phyloP scores from a whole-genome alignment of 2,888 invertebrate genomes.

The Silvanus unidentatus region DNA sequence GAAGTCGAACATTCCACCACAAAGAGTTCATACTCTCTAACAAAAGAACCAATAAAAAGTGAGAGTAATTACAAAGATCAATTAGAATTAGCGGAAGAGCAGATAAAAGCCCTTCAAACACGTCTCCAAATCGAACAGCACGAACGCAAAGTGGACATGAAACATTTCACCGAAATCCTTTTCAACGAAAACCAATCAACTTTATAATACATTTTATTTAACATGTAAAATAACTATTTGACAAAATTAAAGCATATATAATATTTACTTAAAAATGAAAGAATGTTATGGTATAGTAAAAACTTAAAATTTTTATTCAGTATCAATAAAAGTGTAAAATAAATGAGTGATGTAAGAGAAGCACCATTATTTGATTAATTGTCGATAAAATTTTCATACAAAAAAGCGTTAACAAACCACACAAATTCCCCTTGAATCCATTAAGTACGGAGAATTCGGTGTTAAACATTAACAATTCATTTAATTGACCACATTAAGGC shows the following conservation, averaged over 20 bases:
- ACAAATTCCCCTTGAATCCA: no score
- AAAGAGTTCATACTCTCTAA: slow-evolving; percentile 21
- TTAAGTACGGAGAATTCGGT: no score
- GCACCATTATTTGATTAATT: no score
- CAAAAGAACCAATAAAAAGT: slow-evolving; percentile 4
- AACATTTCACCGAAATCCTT: slow-evolving; percentile 44
- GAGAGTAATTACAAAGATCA: slow-evolving; percentile 34
- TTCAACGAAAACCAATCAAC: neutral
- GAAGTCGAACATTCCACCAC: slow-evolving; percentile 50
- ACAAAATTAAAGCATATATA: slow-evolving; percentile 31
- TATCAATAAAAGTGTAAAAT: slow-evolving; percentile 1
- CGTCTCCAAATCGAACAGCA: slow-evolving; percentile 58
- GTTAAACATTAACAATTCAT: no score
- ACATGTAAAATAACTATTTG: slow-evolving; percentile 29
- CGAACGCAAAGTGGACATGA: slow-evolving; percentile 57
- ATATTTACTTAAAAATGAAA: slow-evolving; percentile 12
- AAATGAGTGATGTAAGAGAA: slow-evolving; percentile 16
- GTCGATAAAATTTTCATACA: no score
- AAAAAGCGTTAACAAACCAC: slow-evolving; percentile 59
- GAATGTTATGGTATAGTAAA: slow-evolving; percentile 12
- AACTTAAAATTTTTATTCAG: slow-evolving; percentile 10
- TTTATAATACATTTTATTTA: slow-evolving; percentile 25
- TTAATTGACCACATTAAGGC: neutral
- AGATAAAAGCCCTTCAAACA: slow-evolving; percentile 58
- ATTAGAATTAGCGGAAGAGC: slow-evolving; percentile 60